Evolutionary conservation across 2,888 invertebrate genomes (phyloP), one percentile per base, ranked within the genome.

Genomic region (Netelia fuscicornis): DNA sequence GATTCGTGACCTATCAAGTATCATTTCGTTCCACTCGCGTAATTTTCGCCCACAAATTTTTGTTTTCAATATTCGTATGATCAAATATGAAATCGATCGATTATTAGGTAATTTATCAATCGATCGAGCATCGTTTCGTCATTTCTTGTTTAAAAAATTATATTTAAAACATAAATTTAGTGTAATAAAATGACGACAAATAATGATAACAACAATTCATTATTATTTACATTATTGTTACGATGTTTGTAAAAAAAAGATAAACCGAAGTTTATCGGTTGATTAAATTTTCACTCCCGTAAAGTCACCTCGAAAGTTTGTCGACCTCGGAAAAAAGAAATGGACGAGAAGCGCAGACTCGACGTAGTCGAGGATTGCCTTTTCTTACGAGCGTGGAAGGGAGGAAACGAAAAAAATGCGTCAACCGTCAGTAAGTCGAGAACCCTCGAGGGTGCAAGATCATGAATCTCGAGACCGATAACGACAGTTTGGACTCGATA

Each of bases 321-420:
- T 37, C 10, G 37, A 52, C 20, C 17, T 23, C 25, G 11, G 5
- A 13, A 58, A 17, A 20, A 20, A 17, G 17, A 76, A 30, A n/a
- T 25, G 25, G 13, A 11, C 20, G 25, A 52, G 52, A 5, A 10
- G 76, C 81, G 76, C 76, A 62, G 48, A 52, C 81, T 68, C 81
- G 62, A 30, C 5, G 37, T n/a, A 2, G 17, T n/a, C 23, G n/a
- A 6, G 30, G 44, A 13, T 11, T 44, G 30, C 17, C 6, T 11
- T n/a, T 11, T 13, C 30, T 30, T 5, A 30, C 23, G 17, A 56
- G 58, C 11, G 62, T 37, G 10, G 1, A 54, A 52, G 54, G 9
- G 17, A 56, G 23, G 5, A 54, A 8, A 20, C 6, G 23, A 65
- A 58, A 58, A 17, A 10, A n/a, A 5, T 11, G 54, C 2, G 17